Conservation (phyloP, 2,113 vertebrate genomes). For the Drymodes brunneopygia region DNA sequence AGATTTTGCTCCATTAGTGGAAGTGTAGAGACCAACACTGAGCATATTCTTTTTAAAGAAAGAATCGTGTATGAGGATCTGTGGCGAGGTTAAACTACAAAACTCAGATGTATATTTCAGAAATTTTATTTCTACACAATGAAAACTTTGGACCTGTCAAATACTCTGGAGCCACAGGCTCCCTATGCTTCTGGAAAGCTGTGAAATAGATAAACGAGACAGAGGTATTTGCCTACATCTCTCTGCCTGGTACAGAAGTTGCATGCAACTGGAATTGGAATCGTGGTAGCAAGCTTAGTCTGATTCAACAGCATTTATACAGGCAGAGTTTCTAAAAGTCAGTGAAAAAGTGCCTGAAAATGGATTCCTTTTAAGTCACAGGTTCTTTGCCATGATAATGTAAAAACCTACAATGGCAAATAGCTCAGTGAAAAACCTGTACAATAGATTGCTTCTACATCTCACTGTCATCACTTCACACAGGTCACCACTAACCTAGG, state of each 20-base stretch:
- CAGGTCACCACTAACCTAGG: not conserved
- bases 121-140: not conserved
- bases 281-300: not conserved
- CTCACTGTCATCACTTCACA: not conserved
- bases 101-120: not conserved
- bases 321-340: not conserved
- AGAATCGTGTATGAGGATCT: not conserved
- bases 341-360: not conserved
- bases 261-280: not conserved
- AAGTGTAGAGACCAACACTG: not conserved
- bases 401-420: not conserved
- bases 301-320: not conserved
- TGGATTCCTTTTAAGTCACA: not conserved
- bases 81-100: not conserved
- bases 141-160: not conserved
- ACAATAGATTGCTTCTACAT: not conserved
- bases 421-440: not conserved
- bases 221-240: not conserved
- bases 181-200: not conserved
- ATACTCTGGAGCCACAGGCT: not conserved
- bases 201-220: not conserved
- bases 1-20: not conserved
- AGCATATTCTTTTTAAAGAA: not conserved
- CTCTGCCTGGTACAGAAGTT: not conserved
- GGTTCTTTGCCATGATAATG: not conserved